A percentile compares a stretch with the other conserved stretches of the same genome.
Evolutionary conservation across 1,140 invertebrate genomes (phyloP).

Genomic region (Drosophila sechellia): DNA sequence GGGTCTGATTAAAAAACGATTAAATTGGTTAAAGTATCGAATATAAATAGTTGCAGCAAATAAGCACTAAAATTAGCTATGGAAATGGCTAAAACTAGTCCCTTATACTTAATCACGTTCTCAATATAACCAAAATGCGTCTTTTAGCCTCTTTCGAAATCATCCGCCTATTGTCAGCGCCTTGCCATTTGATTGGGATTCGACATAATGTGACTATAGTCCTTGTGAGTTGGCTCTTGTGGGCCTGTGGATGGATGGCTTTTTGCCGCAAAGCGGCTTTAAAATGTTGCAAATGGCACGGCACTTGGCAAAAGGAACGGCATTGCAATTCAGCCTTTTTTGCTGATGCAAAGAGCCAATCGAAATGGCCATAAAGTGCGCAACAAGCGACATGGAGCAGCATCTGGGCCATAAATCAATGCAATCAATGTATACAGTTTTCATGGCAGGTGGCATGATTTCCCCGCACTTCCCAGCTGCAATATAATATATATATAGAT

Average conservation of each 20-base stretch:
- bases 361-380: slow-evolving; percentile 55
- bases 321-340: slow-evolving; percentile 31
- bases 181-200: slow-evolving; percentile 40
- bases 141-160: not conserved
- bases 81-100: not conserved
- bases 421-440: slow-evolving; percentile 43
- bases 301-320: slow-evolving; percentile 11
- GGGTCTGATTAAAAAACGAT: not conserved
- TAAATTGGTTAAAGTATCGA: no score
- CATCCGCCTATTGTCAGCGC: slow-evolving; percentile 9
- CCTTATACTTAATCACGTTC: not conserved
- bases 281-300: slow-evolving; percentile 44
- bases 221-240: not conserved
- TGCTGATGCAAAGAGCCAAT: slow-evolving; percentile 35
- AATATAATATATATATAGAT: slow-evolving; percentile 2
- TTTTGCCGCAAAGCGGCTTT: slow-evolving; percentile 36
- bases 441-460: slow-evolving; percentile 27
- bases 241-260: not conserved
- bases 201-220: slow-evolving; percentile 31
- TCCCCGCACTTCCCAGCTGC: slow-evolving; percentile 10
- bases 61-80: no score
- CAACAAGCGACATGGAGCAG: slow-evolving; percentile 49
- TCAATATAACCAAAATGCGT: not conserved
- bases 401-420: slow-evolving; percentile 58
- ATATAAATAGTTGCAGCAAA: no score